Evolutionary conservation across 2,888 invertebrate species (phyloP).

Genomic region (Sphecodes monilicornis): DNA sequence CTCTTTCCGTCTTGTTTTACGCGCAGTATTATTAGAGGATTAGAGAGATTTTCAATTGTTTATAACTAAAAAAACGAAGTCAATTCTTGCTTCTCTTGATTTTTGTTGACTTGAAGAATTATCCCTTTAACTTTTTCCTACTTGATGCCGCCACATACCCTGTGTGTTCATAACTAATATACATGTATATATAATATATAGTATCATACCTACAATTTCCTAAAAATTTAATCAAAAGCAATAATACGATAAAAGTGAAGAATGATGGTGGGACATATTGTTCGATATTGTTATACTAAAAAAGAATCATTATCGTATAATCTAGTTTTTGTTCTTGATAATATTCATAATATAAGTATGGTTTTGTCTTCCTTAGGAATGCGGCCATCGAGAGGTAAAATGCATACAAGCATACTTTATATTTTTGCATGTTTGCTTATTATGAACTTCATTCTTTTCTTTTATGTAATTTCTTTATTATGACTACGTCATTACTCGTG

Average conservation of each 20-base stretch:
- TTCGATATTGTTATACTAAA: not conserved
- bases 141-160: not conserved
- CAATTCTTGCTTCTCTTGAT: not conserved
- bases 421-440: constrained; percentile 71
- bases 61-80: not conserved
- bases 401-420: constrained; percentile 59
- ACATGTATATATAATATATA: not conserved
- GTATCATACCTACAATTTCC: constrained; percentile 38
- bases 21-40: not conserved
- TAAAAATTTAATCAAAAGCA: constrained; percentile 9
- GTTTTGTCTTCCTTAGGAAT: constrained; percentile 85
- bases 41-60: not conserved
- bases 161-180: not conserved
- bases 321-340: constrained; percentile 39
- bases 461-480: constrained; percentile 44
- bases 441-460: constrained; percentile 66
- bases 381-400: constrained; percentile 86
- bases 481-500: constrained; percentile 22
- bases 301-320: constrained; percentile 21
- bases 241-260: not conserved
- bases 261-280: not conserved
- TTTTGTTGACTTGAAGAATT: no score
- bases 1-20: no score
- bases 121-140: not conserved
- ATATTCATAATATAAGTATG: constrained; percentile 77